Conservation (phyloP, 2,797 vertebrate species). For the Meda fulgida region DNA sequence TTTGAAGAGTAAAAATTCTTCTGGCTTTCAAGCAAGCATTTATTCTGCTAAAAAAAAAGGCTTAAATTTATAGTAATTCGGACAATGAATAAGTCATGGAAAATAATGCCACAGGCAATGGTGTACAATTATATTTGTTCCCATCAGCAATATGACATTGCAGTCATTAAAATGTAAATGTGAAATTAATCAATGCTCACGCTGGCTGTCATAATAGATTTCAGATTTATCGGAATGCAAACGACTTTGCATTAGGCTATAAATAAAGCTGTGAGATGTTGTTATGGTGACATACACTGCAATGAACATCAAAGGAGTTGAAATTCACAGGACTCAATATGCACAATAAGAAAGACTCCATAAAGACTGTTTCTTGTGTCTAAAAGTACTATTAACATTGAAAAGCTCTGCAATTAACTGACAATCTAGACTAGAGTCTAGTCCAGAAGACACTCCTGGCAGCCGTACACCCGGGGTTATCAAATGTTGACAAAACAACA, state of each 20-base stretch:
- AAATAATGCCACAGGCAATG: neutral
- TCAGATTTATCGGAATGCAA: conserved; percentile 12
- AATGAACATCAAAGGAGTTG: conserved; percentile 21
- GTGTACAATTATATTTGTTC: conserved; percentile 7
- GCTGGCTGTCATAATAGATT: conserved; percentile 22
- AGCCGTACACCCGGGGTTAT: too few species aligned
- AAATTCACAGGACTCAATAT: conserved; percentile 5
- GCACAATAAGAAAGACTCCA: neutral
- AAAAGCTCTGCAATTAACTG: neutral
- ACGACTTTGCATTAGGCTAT: conserved; percentile 43
- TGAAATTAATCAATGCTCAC: neutral
- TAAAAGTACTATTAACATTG: neutral
- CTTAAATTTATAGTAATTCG: neutral
- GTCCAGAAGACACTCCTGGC: neutral
- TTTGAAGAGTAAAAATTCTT: neutral
- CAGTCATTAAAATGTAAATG: conserved; percentile 1
- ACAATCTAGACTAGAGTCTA: neutral
- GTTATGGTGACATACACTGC: conserved; percentile 60
- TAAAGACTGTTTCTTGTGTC: neutral
- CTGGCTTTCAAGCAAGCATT: neutral
- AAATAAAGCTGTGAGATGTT: conserved; percentile 66
- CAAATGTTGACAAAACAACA: neutral
- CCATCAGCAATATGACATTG: conserved; percentile 12
- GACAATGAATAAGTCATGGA: neutral
- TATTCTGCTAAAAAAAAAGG: neutral